Conservation (phyloP, 2,888 invertebrate species). For the Ptilodon capucinus region DNA sequence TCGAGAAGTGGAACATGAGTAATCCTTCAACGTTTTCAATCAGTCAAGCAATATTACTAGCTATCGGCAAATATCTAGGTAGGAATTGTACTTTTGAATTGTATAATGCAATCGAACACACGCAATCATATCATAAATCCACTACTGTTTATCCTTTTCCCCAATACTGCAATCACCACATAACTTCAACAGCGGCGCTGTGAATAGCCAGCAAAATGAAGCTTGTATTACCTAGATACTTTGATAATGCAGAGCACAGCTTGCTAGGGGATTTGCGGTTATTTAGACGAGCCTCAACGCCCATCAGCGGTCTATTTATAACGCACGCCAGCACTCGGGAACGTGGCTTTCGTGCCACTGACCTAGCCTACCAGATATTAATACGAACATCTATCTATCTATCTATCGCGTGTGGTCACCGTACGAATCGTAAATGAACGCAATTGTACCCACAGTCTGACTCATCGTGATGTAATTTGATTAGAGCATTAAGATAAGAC, state of each 20-base stretch:
- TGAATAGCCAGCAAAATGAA: slow-evolving; percentile 19
- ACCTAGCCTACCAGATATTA: slow-evolving; percentile 56
- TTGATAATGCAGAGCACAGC: slow-evolving; percentile 25
- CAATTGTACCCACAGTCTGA: background rate
- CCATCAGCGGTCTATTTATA: slow-evolving; percentile 54
- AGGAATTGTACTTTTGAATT: too few relatives aligned
- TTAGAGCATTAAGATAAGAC: slow-evolving; percentile 1
- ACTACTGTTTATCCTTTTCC: too few relatives aligned
- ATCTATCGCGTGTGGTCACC: slow-evolving; percentile 12
- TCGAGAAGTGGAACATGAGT: too few relatives aligned
- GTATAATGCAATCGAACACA: too few relatives aligned
- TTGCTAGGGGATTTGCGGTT: slow-evolving; percentile 47
- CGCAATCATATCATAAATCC: too few relatives aligned
- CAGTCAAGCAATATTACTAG: too few relatives aligned
- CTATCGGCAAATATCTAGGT: too few relatives aligned
- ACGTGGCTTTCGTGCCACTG: slow-evolving; percentile 56
- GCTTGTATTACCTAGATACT: slow-evolving; percentile 3
- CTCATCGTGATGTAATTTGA: background rate
- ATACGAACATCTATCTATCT: slow-evolving; percentile 25
- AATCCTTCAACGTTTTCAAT: too few relatives aligned
- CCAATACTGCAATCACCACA: slow-evolving; percentile 3
- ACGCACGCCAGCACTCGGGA: slow-evolving; percentile 32
- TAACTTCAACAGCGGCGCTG: slow-evolving; percentile 5
- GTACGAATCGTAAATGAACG: background rate
- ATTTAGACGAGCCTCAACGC: slow-evolving; percentile 41